phyloP scores from a whole-genome alignment of 1,140 invertebrate species.

The Calliopsis andreniformis region DNA sequence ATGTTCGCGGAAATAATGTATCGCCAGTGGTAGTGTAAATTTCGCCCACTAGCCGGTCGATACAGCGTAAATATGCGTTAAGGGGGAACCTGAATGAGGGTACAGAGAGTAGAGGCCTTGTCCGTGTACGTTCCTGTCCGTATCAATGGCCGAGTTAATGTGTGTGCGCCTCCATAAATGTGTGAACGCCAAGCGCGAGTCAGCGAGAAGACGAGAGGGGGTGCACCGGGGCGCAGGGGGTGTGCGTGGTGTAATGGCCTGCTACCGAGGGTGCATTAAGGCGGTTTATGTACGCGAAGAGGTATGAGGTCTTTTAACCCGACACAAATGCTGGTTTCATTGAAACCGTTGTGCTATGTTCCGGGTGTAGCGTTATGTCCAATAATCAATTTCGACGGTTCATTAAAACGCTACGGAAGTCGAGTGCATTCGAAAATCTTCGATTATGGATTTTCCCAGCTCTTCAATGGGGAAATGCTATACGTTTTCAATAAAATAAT shows the following conservation, averaged over 20 bases:
- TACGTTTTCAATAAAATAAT: too few species aligned
- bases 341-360: slow-evolving; percentile 52
- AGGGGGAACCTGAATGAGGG: slow-evolving; percentile 36
- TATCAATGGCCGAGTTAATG: slow-evolving; percentile 38
- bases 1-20: slow-evolving; percentile 66
- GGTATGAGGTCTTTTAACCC: slow-evolving; percentile 72
- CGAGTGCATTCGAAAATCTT: background rate
- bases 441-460: slow-evolving; percentile 5
- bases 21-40: slow-evolving; percentile 60
- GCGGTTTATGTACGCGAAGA: slow-evolving; percentile 71
- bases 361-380: slow-evolving; percentile 28
- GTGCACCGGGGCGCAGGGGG: background rate
- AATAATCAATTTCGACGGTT: slow-evolving; percentile 53
- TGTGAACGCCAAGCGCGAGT: slow-evolving; percentile 35
- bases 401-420: slow-evolving; percentile 24
- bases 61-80: slow-evolving; percentile 65
- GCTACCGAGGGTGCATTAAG: slow-evolving; percentile 71
- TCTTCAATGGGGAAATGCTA: background rate
- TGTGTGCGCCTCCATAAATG: slow-evolving; percentile 14
- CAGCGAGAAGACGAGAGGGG: slow-evolving; percentile 8
- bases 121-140: slow-evolving; percentile 7
- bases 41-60: slow-evolving; percentile 61
- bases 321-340: slow-evolving; percentile 65
- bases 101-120: slow-evolving; percentile 7
- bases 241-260: slow-evolving; percentile 64